Evolutionary conservation across 2,797 vertebrate species (phyloP).

Genomic region (Philypnodon macrostomus): DNA sequence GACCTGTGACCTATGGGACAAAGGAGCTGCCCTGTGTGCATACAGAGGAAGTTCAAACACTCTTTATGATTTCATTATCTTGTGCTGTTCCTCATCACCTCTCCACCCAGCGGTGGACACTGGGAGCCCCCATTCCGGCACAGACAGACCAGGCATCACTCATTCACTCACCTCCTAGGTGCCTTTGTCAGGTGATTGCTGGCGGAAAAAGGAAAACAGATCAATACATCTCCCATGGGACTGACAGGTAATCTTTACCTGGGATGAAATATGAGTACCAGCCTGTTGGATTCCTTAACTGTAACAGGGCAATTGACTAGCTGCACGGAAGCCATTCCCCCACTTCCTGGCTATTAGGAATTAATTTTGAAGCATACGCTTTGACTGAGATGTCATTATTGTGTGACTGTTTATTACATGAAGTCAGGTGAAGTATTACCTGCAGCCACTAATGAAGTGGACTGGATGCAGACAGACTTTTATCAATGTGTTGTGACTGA

Average conservation of each 20-base stretch:
- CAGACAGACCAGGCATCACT: constrained; percentile 76
- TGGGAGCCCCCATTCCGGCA: constrained; percentile 54
- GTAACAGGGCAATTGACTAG: constrained; percentile 81
- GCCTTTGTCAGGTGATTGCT: constrained; percentile 86
- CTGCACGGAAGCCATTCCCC: constrained; percentile 55
- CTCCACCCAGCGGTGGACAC: constrained; percentile 71
- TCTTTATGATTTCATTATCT: constrained; percentile 77
- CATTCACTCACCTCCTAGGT: constrained; percentile 79
- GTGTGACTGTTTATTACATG: constrained; percentile 70
- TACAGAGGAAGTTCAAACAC: constrained; percentile 69
- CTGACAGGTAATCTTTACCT: constrained; percentile 88
- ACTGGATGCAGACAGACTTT: constrained; percentile 42
- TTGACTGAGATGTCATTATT: constrained; percentile 56
- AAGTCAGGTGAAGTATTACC: constrained; percentile 45
- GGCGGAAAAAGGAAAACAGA: constrained; percentile 85
- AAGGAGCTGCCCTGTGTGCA: constrained; percentile 50
- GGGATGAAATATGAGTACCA: constrained; percentile 83
- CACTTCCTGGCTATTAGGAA: constrained; percentile 71
- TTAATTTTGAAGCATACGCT: constrained; percentile 62
- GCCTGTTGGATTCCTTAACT: constrained; percentile 80
- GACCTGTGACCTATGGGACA: constrained; percentile 57
- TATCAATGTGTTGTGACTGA: constrained; percentile 53
- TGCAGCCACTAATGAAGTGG: constrained; percentile 37
- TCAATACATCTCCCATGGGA: constrained; percentile 85
- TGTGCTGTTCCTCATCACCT: constrained; percentile 52